Evolutionary conservation across 2,888 invertebrate species (phyloP).

Genomic region (Calameuta pallipes): DNA sequence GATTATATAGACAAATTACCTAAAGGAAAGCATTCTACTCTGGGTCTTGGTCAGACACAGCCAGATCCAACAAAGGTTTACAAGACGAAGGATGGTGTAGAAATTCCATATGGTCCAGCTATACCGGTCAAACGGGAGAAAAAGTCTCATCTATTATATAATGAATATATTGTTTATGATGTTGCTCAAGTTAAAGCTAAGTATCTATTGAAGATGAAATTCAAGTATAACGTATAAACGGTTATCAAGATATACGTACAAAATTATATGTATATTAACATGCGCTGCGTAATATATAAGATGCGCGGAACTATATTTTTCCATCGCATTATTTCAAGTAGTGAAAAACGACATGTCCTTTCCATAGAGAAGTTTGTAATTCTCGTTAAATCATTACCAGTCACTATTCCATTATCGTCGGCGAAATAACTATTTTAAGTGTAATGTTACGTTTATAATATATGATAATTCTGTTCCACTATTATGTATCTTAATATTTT

Average conservation of each 20-base stretch:
- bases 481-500: background rate
- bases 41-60: constrained; percentile 86
- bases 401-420: background rate
- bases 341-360: background rate
- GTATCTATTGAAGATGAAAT: constrained; percentile 88
- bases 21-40: constrained; percentile 86
- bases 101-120: constrained; percentile 82
- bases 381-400: background rate
- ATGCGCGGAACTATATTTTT: background rate
- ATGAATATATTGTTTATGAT: constrained; percentile 97
- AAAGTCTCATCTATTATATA: constrained; percentile 80
- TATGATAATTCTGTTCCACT: background rate
- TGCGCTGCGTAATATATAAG: background rate
- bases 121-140: constrained; percentile 61
- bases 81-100: constrained; percentile 75
- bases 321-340: background rate
- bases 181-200: constrained; percentile 92
- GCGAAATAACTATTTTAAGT: background rate
- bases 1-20: constrained; percentile 84
- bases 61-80: constrained; percentile 79
- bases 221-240: constrained; percentile 75
- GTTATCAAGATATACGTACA: background rate
- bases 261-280: background rate
- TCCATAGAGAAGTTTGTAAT: background rate
- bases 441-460: background rate